Evolutionary conservation across 2,888 invertebrate genomes (phyloP).

Genomic region (Nudaria mundana): DNA sequence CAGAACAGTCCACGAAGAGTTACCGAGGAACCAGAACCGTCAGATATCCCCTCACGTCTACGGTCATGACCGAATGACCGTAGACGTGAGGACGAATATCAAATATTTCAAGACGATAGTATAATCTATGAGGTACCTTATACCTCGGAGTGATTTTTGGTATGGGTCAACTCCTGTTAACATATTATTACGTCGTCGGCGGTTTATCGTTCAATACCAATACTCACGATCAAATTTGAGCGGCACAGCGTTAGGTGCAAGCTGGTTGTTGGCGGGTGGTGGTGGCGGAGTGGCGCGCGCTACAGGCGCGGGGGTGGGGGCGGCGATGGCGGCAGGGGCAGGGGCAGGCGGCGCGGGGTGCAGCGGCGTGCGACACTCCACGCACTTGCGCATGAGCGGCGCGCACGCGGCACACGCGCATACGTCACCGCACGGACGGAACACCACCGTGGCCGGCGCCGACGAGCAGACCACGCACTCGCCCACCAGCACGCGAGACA

Average conservation of each 20-base stretch:
- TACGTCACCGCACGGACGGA: constrained; percentile 98
- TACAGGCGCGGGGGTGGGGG: constrained; percentile 6
- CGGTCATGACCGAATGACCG: no score
- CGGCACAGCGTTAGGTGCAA: neutral
- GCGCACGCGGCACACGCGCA: constrained; percentile 93
- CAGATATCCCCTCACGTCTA: no score
- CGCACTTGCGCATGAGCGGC: constrained; percentile 98
- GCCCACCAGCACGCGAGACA: constrained; percentile 91
- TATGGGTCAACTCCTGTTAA: no score
- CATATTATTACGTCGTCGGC: no score
- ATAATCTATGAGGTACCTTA: no score
- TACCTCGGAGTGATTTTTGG: no score
- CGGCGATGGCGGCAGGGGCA: constrained; percentile 14
- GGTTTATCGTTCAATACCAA: no score
- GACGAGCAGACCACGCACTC: constrained; percentile 98
- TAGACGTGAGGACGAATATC: no score
- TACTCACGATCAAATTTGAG: constrained; percentile 44
- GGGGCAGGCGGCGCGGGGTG: constrained; percentile 47
- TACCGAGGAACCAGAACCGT: no score
- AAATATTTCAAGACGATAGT: no score
- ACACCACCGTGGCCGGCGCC: constrained; percentile 94
- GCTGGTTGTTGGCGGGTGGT: constrained; percentile 2
- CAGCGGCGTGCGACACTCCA: constrained; percentile 94
- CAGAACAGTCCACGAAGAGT: no score
- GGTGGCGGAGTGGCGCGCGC: constrained; percentile 3